phyloP scores from a whole-genome alignment of 2,888 invertebrate genomes.

The Volucella inanis region DNA sequence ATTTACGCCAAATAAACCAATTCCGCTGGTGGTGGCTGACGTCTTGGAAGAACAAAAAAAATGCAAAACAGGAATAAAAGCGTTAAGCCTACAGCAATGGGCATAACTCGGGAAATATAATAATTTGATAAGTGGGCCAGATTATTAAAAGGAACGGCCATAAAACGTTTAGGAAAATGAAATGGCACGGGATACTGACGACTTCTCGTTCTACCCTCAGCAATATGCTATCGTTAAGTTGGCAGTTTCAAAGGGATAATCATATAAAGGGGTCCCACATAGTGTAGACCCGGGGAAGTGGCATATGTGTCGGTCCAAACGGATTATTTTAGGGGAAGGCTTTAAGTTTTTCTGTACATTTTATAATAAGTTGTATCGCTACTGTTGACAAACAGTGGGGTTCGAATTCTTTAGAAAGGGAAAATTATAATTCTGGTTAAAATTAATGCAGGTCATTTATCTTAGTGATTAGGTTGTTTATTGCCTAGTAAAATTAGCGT shows the following conservation, averaged over 20 bases:
- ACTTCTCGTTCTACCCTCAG: background rate
- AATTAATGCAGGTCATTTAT: conserved; percentile 40
- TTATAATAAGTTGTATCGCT: conserved; percentile 30
- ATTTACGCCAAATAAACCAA: conserved; percentile 53
- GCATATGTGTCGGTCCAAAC: conserved; percentile 14
- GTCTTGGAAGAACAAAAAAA: background rate
- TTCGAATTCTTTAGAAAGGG: background rate
- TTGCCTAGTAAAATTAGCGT: background rate
- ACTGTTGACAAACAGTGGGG: conserved; percentile 3
- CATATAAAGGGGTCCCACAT: conserved; percentile 9
- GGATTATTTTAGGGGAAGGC: conserved; percentile 15
- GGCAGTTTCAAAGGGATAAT: conserved; percentile 48
- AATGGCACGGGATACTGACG: background rate
- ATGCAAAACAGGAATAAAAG: too few species aligned
- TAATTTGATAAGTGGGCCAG: conserved; percentile 46
- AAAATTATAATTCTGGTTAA: conserved; percentile 25
- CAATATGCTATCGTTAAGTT: conserved; percentile 53
- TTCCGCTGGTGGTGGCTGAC: conserved; percentile 6
- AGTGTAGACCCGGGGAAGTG: background rate
- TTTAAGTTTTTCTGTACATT: conserved; percentile 40
- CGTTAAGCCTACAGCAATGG: conserved; percentile 6
- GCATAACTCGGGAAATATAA: conserved; percentile 41
- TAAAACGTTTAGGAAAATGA: conserved; percentile 35
- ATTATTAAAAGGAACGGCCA: conserved; percentile 59
- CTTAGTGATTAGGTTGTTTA: background rate